phyloP scores from a whole-genome alignment of 2,888 invertebrate genomes.

The Galeruca laticollis region DNA sequence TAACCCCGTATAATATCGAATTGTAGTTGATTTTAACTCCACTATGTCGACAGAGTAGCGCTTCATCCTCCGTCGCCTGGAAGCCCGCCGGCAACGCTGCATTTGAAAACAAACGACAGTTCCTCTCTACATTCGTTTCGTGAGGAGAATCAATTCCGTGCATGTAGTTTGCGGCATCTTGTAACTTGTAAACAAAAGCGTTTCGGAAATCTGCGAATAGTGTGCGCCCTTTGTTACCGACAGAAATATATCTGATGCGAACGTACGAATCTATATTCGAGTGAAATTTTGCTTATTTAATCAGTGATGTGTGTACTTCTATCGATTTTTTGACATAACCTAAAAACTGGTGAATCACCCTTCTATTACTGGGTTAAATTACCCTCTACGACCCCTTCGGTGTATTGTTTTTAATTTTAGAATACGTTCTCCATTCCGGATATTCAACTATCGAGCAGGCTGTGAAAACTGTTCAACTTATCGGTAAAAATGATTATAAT shows the following conservation, averaged over 20 bases:
- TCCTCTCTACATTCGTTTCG: conserved; percentile 48
- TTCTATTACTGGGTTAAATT: conserved; percentile 25
- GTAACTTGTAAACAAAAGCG: conserved; percentile 55
- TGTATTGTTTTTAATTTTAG: conserved; percentile 39
- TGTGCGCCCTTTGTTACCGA: conserved; percentile 34
- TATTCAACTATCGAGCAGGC: not conserved
- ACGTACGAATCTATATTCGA: not conserved
- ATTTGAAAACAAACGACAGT: conserved; percentile 51
- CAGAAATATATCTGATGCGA: conserved; percentile 18
- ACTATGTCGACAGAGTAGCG: conserved; percentile 52
- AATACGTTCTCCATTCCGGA: conserved; percentile 1
- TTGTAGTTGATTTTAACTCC: not conserved
- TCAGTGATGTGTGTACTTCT: conserved; percentile 43
- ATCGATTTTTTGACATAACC: conserved; percentile 59
- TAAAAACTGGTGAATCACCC: conserved; percentile 52
- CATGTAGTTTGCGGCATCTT: conserved; percentile 51
- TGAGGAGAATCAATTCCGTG: conserved; percentile 46
- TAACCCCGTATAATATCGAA: not conserved
- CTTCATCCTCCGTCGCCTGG: conserved; percentile 45
- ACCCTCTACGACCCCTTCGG: conserved; percentile 17
- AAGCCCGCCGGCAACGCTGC: conserved; percentile 60
- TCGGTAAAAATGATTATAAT: conserved; percentile 10
- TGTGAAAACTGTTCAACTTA: conserved; percentile 2
- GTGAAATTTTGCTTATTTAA: conserved; percentile 33
- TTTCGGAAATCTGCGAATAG: conserved; percentile 40